phyloP scores from a whole-genome alignment of 2,113 vertebrate species.

The Tricholaema leucomelas region DNA sequence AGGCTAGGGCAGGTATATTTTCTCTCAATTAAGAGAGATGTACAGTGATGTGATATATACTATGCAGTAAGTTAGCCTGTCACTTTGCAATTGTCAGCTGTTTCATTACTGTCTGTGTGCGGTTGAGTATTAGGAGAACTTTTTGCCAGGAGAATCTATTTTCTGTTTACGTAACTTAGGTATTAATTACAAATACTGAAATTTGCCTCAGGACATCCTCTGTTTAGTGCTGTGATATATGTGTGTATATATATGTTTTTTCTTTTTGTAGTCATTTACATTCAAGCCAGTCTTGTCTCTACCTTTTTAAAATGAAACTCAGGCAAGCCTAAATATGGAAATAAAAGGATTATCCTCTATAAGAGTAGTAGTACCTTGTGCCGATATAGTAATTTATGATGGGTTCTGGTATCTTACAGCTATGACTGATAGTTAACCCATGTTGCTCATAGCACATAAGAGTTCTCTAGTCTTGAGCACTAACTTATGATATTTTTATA shows the following conservation, averaged over 20 bases:
- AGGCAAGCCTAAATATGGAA: not conserved
- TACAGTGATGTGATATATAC: not conserved
- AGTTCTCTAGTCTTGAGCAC: not conserved
- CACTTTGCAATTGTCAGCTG: not conserved
- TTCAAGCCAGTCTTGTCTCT: not conserved
- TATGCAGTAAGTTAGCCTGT: not conserved
- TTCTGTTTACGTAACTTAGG: not conserved
- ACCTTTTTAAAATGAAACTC: not conserved
- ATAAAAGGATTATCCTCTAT: not conserved
- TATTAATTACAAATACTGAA: not conserved
- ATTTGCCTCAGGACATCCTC: not conserved
- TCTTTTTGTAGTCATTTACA: not conserved
- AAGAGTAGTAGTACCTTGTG: not conserved
- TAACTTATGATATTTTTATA: not conserved
- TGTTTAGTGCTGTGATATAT: not conserved
- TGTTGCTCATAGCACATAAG: not conserved
- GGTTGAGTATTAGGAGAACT: not conserved
- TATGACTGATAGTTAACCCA: not conserved
- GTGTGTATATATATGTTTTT: not conserved
- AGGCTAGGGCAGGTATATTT: not conserved
- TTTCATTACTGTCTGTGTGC: not conserved
- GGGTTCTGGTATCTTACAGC: not conserved
- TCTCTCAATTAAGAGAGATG: not conserved
- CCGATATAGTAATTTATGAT: not conserved
- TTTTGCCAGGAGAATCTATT: not conserved